Base-by-base conservation (phyloP, 2,888 invertebrate species). In the Sarcophaga variegata region DNA sequence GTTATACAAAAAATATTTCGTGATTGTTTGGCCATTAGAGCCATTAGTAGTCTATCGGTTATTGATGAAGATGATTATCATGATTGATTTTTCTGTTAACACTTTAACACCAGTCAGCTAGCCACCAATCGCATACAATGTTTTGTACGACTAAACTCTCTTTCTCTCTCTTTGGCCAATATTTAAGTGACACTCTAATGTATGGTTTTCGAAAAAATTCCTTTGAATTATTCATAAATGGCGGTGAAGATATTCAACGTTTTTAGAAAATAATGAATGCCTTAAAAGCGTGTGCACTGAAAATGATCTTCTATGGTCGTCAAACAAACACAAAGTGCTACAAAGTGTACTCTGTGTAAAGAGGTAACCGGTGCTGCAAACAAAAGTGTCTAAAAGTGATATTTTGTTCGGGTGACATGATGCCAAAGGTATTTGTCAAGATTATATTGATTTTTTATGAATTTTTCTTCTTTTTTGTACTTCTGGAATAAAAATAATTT, bases 401-500 rank as follows among this genome's bases (percentile, higher is more conserved):
- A 37, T 37, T 37, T 37, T 54, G 54, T 17, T 17, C 4, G 0
- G 5, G 4, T 81, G 83, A 83, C 81, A 79, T 83, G 81, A 81
- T 88, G 86, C 78, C 88, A 88, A 85, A 85, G 67, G 75, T 69
- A 88, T 86, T 85, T 88, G 85, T 86, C 88, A 86, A 81, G 85
- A 78, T 86, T 86, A 85, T 83, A 27, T 85, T 82, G 74, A 81
- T 84, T 82, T 69, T 54, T 4, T 17, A 54, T 12, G 17, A 54
- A 14, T 54, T 54, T 54, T 54, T 12, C 12, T 14, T 0, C 3
- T 54, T 12, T 54, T 54, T 54, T 54, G 37, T 37, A 37, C 10
- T 10, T 37, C 37, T 37, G 37, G 8, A 8, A 37, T 54, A 54
- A 14, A 49, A 49, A 49, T 49, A 27, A 6, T 4, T 6, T 27